A percentile compares a stretch with the other conserved stretches of the same genome.
phyloP scores from a whole-genome alignment of 2,888 invertebrate genomes.

The Catocala fraxini region DNA sequence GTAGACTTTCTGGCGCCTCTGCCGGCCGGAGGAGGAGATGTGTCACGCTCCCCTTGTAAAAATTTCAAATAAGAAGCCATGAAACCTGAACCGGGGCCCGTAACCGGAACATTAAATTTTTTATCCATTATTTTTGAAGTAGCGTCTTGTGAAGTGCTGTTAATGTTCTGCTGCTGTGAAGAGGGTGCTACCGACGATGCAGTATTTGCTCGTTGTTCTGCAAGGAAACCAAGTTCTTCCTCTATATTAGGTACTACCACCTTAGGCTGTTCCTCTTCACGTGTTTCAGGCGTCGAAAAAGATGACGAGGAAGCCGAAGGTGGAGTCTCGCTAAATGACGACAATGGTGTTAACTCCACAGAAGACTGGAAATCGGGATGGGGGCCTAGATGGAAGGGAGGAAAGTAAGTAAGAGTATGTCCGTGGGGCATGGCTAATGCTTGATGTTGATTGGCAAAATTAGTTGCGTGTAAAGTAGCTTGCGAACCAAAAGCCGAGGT shows the following conservation, averaged over 20 bases:
- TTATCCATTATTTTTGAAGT: constrained; percentile 87
- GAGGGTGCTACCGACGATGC: constrained; percentile 85
- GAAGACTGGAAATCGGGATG: constrained; percentile 90
- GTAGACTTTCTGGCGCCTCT: constrained; percentile 90
- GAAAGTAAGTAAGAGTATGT: constrained; percentile 92
- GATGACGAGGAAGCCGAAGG: constrained; percentile 87
- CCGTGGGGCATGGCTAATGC: constrained; percentile 90
- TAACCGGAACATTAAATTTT: constrained; percentile 88
- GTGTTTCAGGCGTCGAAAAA: constrained; percentile 86
- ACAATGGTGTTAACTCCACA: constrained; percentile 89
- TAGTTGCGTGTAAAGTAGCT: constrained; percentile 85
- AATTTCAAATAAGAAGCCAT: constrained; percentile 96
- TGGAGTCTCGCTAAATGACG: constrained; percentile 87
- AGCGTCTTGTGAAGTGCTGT: constrained; percentile 83
- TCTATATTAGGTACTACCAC: constrained; percentile 96
- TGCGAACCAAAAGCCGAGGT: constrained; percentile 88
- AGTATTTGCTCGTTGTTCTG: constrained; percentile 87
- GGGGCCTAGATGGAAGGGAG: constrained; percentile 91
- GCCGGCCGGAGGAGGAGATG: constrained; percentile 92
- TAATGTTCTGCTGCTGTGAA: constrained; percentile 83
- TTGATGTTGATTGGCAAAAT: constrained; percentile 89
- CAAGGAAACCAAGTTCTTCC: constrained; percentile 94
- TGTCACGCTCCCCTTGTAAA: constrained; percentile 93
- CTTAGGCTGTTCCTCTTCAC: constrained; percentile 92
- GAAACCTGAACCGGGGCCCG: constrained; percentile 91